phyloP scores from a whole-genome alignment of 1,140 invertebrate genomes.

The Apocrypta bakeri region DNA sequence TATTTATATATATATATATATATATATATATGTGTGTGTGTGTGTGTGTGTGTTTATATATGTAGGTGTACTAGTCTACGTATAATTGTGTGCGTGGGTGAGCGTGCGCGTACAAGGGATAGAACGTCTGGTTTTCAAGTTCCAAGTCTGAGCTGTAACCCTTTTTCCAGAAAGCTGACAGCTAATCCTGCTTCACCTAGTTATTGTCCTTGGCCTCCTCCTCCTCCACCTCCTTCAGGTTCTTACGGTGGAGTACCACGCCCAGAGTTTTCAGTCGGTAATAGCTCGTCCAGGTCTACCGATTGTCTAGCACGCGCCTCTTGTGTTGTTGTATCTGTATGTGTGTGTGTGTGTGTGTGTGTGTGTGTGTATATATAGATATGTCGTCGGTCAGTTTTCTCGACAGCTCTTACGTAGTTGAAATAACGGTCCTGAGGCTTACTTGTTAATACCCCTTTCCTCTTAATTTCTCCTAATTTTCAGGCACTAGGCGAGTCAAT shows the following conservation, averaged over 20 bases:
- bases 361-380: too few species aligned
- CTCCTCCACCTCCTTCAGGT: not conserved
- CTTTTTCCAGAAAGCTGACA: slow-evolving; percentile 32
- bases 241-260: not conserved
- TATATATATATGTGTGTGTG: not conserved
- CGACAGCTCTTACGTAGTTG: slow-evolving; percentile 24
- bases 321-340: too few species aligned
- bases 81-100: not conserved
- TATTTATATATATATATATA: too few species aligned
- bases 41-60: too few species aligned
- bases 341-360: too few species aligned
- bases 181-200: slow-evolving; percentile 37
- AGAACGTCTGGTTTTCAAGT: too few species aligned
- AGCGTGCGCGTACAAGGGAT: too few species aligned
- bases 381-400: not conserved
- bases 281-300: too few species aligned
- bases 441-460: slow-evolving; percentile 5
- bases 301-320: too few species aligned
- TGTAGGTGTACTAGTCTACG: too few species aligned
- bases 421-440: slow-evolving; percentile 6
- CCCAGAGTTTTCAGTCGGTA: not conserved
- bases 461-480: slow-evolving; percentile 20
- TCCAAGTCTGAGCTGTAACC: too few species aligned
- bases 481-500: not conserved
- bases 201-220: slow-evolving; percentile 23